These are phyloP conservation scores for Toxotes lorentzi DNA, from an alignment of 2,797 vertebrate genomes.

Conservation along the genomic window DNA sequence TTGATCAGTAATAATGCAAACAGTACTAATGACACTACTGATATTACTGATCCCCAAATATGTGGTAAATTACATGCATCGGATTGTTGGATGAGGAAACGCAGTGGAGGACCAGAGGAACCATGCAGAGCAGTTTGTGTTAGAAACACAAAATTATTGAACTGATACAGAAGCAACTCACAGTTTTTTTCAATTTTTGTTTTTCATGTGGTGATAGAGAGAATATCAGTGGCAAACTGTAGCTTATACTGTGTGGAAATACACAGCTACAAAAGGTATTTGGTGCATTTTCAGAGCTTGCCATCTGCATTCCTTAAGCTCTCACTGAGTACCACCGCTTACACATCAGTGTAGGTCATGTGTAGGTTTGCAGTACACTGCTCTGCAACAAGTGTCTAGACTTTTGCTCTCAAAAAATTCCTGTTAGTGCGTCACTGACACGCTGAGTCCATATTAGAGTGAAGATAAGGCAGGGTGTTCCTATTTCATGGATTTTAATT, in stretches of 20 bases:
- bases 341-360: slow-evolving; percentile 6
- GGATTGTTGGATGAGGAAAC: slow-evolving; percentile 6
- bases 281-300: background rate
- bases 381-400: background rate
- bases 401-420: background rate
- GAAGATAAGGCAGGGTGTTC: background rate
- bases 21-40: background rate
- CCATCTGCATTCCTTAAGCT: background rate
- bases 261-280: background rate
- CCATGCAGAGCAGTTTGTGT: background rate
- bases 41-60: slow-evolving; percentile 4
- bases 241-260: background rate
- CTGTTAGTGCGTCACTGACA: background rate
- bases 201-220: background rate
- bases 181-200: no score
- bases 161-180: background rate
- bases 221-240: background rate
- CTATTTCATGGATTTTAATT: background rate
- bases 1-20: slow-evolving; percentile 19
- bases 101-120: background rate
- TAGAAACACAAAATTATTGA: background rate
- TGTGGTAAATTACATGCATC: background rate
- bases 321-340: background rate
- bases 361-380: background rate
- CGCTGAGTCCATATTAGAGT: background rate